These are phyloP conservation scores for Cephalotes varians DNA, from an alignment of 2,888 invertebrate species.

Conservation along the genomic window DNA sequence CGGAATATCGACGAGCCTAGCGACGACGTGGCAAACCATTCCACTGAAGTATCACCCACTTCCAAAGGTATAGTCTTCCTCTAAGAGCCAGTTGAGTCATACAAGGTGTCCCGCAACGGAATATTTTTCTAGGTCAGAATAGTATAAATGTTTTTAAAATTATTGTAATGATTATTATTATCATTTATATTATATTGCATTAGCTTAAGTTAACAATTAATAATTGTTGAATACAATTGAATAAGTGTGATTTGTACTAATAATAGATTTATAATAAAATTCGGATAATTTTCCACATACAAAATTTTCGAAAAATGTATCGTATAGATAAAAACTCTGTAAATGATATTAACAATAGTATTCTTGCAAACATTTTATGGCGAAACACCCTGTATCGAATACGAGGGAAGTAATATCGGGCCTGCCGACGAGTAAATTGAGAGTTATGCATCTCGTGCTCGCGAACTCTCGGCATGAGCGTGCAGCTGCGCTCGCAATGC, in stretches of 20 bases:
- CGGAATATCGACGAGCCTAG: conserved; percentile 61
- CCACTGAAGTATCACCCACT: conserved; percentile 54
- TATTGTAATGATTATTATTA: background rate
- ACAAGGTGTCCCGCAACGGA: conserved; percentile 44
- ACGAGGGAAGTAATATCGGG: conserved; percentile 64
- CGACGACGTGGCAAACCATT: conserved; percentile 60
- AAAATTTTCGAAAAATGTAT: background rate
- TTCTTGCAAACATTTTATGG: background rate
- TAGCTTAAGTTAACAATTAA: background rate
- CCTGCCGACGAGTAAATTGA: conserved; percentile 67
- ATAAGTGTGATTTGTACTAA: background rate
- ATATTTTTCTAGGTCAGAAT: background rate
- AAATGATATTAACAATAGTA: background rate
- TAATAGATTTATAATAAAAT: background rate
- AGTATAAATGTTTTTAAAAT: background rate
- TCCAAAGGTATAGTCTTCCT: conserved; percentile 57
- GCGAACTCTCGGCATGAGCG: conserved; percentile 45
- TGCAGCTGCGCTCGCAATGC: conserved; percentile 61
- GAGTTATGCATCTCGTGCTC: conserved; percentile 71
- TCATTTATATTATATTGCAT: background rate
- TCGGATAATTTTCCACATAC: background rate
- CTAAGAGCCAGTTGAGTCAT: conserved; percentile 49
- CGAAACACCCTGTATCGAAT: conserved; percentile 58
- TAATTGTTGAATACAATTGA: background rate
- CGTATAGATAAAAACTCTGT: background rate